Base-by-base conservation (phyloP, 2,113 vertebrate genomes). In the Corydoras maculifer region DNA sequence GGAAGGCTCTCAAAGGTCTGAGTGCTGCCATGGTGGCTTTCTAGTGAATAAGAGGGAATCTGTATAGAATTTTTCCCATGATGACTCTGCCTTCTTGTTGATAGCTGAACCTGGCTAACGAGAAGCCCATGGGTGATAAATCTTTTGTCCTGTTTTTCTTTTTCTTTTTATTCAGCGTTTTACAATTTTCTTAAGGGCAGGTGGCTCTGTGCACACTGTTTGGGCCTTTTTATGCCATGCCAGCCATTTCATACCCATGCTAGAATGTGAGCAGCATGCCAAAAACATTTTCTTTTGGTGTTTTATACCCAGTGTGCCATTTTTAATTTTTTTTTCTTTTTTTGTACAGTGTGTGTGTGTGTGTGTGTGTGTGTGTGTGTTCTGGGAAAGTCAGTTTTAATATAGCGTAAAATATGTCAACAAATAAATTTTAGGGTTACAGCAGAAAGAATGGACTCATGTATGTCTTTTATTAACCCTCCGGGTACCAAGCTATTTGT, bases 261-360 rank as follows among this genome's bases (percentile, higher is more conserved):
- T 58, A 57, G 43, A 55, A 50, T 72, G 61, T 64, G 61, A 72
- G 57, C 18, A 72, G 18, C 9, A 43, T 43, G 43, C 70, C 61
- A 72, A 51, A 12, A 49, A 9, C 32, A 29, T 58, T 69, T 31
- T 15, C 15, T 9, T 15, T 7, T 51, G 3, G n/a, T 58, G 14
- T 10, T 29, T 61, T 59, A 18, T 32, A 3, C 49, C 31, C 50
- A 43, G 14, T 50, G 43, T 54, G 58, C 13, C 30, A 53, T 62
- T 70, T 55, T 8, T 4, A 4, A 1, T 8, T 53, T 53, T 10
- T 53, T 14, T 53, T 12, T 3, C 3, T 53, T 65, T 65, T 14
- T 43, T 43, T 43, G 35, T 8, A 8, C 35, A 43, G 35, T 43
- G 35, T 43, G 35, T 43, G 35, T 8, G 7, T 53, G n/a, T n/a